A percentile compares a stretch with the other conserved stretches of the same genome.
These are phyloP conservation scores for Poecilus cupreus DNA, from an alignment of 2,888 invertebrate species.

Conservation along the genomic window DNA sequence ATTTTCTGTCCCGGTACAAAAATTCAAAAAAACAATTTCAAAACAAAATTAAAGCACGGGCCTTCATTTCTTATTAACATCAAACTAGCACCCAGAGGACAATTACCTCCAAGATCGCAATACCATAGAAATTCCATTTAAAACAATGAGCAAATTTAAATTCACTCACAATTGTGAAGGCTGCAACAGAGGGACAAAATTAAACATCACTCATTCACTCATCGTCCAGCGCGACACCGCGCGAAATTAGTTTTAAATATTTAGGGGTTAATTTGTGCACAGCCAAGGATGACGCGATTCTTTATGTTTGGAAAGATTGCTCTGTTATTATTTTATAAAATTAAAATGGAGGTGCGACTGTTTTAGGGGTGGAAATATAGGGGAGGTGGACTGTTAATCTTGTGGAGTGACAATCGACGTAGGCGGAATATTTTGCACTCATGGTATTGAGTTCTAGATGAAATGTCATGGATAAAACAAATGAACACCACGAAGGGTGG, in stretches of 20 bases:
- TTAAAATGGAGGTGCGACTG: too few species aligned
- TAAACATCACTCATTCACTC: conserved; percentile 3
- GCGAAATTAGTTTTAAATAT: conserved; percentile 38
- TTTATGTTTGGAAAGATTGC: background rate
- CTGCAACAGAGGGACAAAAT: background rate
- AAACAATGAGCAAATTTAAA: conserved; percentile 34
- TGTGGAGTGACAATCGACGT: too few species aligned
- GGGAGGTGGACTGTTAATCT: too few species aligned
- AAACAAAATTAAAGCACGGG: background rate
- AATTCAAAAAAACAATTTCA: background rate
- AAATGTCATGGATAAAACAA: too few species aligned
- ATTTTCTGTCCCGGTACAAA: background rate
- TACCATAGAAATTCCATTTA: background rate
- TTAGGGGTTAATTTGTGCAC: background rate
- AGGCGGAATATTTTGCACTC: too few species aligned
- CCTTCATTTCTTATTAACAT: background rate
- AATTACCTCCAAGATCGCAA: background rate
- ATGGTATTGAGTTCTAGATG: too few species aligned
- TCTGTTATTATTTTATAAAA: too few species aligned
- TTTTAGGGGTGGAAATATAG: too few species aligned
- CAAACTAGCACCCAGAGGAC: background rate
- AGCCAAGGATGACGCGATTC: background rate
- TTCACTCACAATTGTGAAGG: background rate
- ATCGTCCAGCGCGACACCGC: background rate
- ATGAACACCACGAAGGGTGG: too few species aligned